Percentiles rank a stretch among this genome's conserved stretches.
These are phyloP conservation scores for Cuniculus paca DNA, from an alignment of 2,797 vertebrate genomes.

Conservation along the genomic window DNA sequence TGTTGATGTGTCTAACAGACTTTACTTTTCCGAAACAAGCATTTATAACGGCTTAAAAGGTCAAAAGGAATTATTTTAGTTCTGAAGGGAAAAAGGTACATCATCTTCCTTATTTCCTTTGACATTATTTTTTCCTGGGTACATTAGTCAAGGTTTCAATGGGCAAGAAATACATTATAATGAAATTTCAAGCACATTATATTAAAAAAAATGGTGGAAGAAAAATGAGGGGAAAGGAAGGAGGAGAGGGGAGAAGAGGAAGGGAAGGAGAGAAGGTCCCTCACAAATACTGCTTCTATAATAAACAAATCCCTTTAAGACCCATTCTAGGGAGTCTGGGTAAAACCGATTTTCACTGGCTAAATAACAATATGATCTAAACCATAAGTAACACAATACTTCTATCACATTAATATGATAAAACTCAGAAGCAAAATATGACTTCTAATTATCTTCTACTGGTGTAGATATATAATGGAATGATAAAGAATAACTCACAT, in stretches of 20 bases:
- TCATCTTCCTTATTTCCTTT: slow-evolving; percentile 57
- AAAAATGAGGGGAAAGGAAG: neutral
- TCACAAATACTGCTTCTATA: slow-evolving; percentile 62
- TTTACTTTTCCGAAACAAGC: slow-evolving; percentile 57
- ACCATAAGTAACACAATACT: neutral
- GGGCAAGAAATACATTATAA: slow-evolving; percentile 45
- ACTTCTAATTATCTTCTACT: slow-evolving; percentile 7
- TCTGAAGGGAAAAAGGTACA: slow-evolving; percentile 34
- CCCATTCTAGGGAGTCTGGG: slow-evolving; percentile 43
- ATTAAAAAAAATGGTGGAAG: neutral
- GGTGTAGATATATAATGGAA: neutral
- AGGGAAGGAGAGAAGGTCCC: neutral
- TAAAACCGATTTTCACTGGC: slow-evolving; percentile 46
- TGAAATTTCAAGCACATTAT: slow-evolving; percentile 59
- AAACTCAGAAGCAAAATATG: slow-evolving; percentile 63
- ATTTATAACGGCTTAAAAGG: slow-evolving; percentile 57
- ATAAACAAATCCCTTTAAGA: slow-evolving; percentile 66
- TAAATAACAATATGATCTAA: slow-evolving; percentile 39
- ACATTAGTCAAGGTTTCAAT: slow-evolving; percentile 66
- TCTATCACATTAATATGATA: slow-evolving; percentile 66
- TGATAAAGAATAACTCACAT: neutral
- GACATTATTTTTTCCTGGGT: slow-evolving; percentile 50
- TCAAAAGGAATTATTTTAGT: slow-evolving; percentile 62
- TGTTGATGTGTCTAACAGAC: slow-evolving; percentile 58
- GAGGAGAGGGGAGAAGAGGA: neutral